Conservation (phyloP, 2,888 invertebrate genomes). For the Myopa testacea region DNA sequence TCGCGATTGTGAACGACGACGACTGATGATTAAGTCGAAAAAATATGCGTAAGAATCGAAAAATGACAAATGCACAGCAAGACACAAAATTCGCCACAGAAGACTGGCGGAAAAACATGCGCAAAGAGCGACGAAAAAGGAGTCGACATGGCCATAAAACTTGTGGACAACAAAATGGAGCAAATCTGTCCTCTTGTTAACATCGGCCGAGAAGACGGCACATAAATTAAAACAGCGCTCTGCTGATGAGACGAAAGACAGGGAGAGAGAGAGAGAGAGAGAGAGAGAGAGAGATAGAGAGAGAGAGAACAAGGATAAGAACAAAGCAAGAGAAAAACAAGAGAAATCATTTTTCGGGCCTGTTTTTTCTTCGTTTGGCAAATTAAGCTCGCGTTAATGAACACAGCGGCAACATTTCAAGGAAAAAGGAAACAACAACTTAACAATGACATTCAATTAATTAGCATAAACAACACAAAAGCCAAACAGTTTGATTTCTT, state of each 20-base stretch:
- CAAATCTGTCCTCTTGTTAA: constrained; percentile 45
- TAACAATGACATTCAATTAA: constrained; percentile 24
- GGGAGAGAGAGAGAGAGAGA: background rate
- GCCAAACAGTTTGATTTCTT: constrained; percentile 3
- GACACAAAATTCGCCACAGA: constrained; percentile 39
- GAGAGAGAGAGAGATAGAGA: background rate
- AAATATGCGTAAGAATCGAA: constrained; percentile 51
- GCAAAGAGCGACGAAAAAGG: constrained; percentile 21
- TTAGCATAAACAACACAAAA: constrained; percentile 23
- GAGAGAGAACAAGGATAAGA: background rate
- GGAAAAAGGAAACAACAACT: background rate
- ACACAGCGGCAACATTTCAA: constrained; percentile 14
- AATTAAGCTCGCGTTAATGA: constrained; percentile 24
- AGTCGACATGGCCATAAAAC: constrained; percentile 23
- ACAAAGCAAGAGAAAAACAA: background rate
- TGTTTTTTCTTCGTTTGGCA: constrained; percentile 17
- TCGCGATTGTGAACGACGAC: constrained; percentile 21
- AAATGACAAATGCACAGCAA: constrained; percentile 59
- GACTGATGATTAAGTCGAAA: constrained; percentile 50
- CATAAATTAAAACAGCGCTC: constrained; percentile 21
- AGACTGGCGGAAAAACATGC: background rate
- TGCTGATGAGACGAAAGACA: background rate
- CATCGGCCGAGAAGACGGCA: constrained; percentile 2
- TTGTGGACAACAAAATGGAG: constrained; percentile 42
- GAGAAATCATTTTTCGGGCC: background rate